A percentile compares a stretch with the other conserved stretches of the same genome.
These are phyloP conservation scores for Phyllotreta cruciferae DNA, from an alignment of 2,888 invertebrate species.

Conservation along the genomic window DNA sequence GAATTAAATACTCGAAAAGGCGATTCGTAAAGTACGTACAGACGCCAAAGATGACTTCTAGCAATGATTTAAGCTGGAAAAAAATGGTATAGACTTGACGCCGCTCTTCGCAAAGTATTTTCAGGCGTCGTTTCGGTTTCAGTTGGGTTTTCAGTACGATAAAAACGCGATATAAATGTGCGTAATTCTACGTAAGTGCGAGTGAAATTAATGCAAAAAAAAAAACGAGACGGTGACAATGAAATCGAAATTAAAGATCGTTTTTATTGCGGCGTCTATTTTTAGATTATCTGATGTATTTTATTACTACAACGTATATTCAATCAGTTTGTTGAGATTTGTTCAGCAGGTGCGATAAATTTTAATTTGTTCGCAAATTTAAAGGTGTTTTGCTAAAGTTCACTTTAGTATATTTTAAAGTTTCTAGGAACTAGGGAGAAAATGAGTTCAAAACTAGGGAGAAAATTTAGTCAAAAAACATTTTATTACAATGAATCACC, in stretches of 20 bases:
- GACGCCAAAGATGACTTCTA: conserved; percentile 37
- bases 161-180: background rate
- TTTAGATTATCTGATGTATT: background rate
- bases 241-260: no score
- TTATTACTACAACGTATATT: background rate
- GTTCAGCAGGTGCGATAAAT: background rate
- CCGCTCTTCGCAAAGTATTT: conserved; percentile 23
- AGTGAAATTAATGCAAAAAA: no score
- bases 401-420: no score
- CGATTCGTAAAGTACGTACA: conserved; percentile 34
- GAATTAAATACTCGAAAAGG: conserved; percentile 36
- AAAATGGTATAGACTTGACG: conserved; percentile 34
- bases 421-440: no score
- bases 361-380: no score
- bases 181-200: no score
- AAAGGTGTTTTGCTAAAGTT: no score
- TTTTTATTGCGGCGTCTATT: no score
- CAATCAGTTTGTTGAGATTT: conserved; percentile 8
- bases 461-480: no score
- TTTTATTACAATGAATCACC: no score
- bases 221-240: no score
- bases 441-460: no score
- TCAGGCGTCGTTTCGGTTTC: conserved; percentile 24
- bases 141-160: background rate
- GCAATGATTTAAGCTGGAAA: conserved; percentile 26